Evolutionary conservation across 1,140 invertebrate species (phyloP).

Genomic region (Chlorops oryzae): DNA sequence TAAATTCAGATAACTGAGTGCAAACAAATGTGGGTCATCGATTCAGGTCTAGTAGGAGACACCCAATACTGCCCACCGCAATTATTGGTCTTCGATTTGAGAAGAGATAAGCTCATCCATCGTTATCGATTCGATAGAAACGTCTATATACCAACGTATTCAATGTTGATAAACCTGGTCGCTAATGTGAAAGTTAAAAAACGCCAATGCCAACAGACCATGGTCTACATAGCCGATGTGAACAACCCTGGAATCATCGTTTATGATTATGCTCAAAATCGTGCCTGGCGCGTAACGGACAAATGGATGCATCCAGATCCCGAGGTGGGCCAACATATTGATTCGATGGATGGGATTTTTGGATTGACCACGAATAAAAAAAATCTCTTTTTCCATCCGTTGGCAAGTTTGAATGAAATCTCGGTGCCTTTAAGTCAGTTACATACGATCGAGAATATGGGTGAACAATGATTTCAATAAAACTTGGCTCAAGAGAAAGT

Average conservation of each 20-base stretch:
- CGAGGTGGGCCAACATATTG: slow-evolving; percentile 58
- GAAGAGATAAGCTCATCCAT: slow-evolving; percentile 51
- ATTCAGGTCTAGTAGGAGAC: slow-evolving; percentile 54
- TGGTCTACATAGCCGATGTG: slow-evolving; percentile 71
- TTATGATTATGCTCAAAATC: slow-evolving; percentile 55
- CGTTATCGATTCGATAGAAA: slow-evolving; percentile 53
- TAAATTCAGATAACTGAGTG: slow-evolving; percentile 56
- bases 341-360: slow-evolving; percentile 59
- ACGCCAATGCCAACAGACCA: slow-evolving; percentile 59
- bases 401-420: slow-evolving; percentile 65
- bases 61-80: slow-evolving; percentile 55
- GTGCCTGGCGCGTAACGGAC: slow-evolving; percentile 62
- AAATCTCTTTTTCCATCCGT: slow-evolving; percentile 66
- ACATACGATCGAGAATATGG: too few relatives aligned
- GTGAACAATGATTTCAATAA: too few relatives aligned
- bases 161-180: slow-evolving; percentile 50
- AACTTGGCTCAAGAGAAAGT: too few relatives aligned
- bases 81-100: slow-evolving; percentile 57
- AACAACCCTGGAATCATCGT: slow-evolving; percentile 61
- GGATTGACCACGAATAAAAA: slow-evolving; percentile 60
- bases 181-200: too few relatives aligned
- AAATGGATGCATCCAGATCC: slow-evolving; percentile 68
- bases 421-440: slow-evolving; percentile 60
- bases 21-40: slow-evolving; percentile 61
- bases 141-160: slow-evolving; percentile 44